Conservation (phyloP, 2,888 invertebrate species). For the Hypomecis punctinalis region DNA sequence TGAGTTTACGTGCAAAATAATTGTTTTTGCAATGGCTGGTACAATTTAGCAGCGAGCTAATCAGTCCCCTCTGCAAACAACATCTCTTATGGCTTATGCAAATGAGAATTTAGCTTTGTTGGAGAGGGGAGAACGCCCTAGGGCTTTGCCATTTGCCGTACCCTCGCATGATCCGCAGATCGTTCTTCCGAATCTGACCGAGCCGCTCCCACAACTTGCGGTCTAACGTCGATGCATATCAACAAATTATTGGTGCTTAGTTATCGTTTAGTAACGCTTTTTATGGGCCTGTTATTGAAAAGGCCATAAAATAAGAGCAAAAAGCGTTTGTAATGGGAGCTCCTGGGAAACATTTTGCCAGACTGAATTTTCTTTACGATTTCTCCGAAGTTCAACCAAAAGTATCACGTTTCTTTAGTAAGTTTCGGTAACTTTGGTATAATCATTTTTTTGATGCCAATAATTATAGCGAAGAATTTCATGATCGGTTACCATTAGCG, state of each 20-base stretch:
- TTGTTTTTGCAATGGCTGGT: conserved; percentile 18
- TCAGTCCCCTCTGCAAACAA: conserved; percentile 36
- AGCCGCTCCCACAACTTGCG: conserved; percentile 58
- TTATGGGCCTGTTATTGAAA: conserved; percentile 45
- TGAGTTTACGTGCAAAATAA: conserved; percentile 6
- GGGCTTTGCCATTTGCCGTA: conserved; percentile 46
- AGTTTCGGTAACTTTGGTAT: not conserved
- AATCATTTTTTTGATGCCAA: not conserved
- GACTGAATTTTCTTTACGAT: conserved; percentile 11
- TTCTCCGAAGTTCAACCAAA: conserved; percentile 9
- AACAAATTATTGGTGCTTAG: conserved; percentile 54
- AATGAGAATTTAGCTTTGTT: conserved; percentile 47
- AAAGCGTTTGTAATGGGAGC: conserved; percentile 29
- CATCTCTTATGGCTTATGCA: conserved; percentile 53
- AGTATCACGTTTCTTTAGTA: conserved; percentile 15
- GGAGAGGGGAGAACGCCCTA: conserved; percentile 49
- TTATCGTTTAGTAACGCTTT: conserved; percentile 54
- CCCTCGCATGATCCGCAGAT: conserved; percentile 46
- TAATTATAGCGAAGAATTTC: conserved; percentile 8
- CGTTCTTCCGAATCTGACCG: conserved; percentile 50
- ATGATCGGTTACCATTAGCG: conserved; percentile 28
- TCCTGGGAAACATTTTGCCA: conserved; percentile 19
- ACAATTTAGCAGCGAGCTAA: conserved; percentile 22
- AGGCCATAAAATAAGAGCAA: conserved; percentile 44
- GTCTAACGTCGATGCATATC: conserved; percentile 55